Evolutionary conservation across 2,888 invertebrate species (phyloP), one percentile per base, ranked within the genome.

Genomic region (Esperia sulphurella): DNA sequence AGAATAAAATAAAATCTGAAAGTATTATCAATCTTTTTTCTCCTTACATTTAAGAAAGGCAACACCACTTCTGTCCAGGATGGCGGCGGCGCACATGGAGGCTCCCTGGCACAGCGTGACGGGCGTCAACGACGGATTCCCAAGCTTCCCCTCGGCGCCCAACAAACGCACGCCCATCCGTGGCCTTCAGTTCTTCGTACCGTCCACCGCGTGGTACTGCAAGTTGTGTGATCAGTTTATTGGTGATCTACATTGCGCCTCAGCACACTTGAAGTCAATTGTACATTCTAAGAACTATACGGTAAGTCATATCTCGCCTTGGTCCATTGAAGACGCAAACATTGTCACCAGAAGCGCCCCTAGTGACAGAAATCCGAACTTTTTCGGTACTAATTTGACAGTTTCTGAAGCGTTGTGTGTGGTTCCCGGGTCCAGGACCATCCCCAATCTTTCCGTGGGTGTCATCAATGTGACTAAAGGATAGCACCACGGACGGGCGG

Each of bases 141-240:
- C 94, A 40, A 91, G 90, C 66, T 91, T 91, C 72, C 92, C 94
- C 10, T 92, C 93, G 49, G 94, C 94, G 8, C 93, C 94, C 14
- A 92, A 92, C 45, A 95, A 95, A 84, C 91, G 96, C 58, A 93
- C 95, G 7, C 96, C 96, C 13, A 96, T 96, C 46, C 93, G 95
- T 91, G 96, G 97, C 35, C 89, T 96, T 53, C 96, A 96, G 75
- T 96, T 96, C 90, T 95, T 97, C 85, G 94, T 95, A 61, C 95
- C 96, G 2, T 94, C 96, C 0, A 94, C 95, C 6, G 94, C 96
- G 30, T 97, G 96, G 96, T 97, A 95, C 84, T 97, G 97, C 87
- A 95, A 96, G 75, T 90, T 97, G 54, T 97, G 97, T 69, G 94
- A 95, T 71, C 91, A 93, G 63, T 97, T 96, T 94, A 96, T 97